Evolutionary conservation across 2,113 vertebrate genomes (phyloP).

Genomic region (Chauna torquata): DNA sequence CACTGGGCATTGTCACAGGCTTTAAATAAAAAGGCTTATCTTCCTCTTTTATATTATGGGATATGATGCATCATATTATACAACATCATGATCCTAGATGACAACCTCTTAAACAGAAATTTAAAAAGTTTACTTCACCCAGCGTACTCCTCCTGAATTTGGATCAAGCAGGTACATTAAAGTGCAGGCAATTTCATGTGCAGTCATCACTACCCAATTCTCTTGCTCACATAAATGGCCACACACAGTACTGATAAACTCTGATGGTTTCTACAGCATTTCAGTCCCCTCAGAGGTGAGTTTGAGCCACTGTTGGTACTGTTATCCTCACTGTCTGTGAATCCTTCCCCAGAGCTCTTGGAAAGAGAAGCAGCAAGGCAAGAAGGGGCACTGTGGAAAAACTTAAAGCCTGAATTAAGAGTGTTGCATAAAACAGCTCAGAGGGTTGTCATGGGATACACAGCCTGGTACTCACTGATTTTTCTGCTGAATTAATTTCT

Average conservation of each 20-base stretch:
- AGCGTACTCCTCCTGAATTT: background rate
- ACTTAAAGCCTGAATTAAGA: background rate
- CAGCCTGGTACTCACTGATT: background rate
- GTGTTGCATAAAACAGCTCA: background rate
- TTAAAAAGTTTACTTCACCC: constrained; percentile 42
- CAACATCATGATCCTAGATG: constrained; percentile 11
- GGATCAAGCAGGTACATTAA: background rate
- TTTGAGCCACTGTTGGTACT: background rate
- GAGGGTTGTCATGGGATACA: background rate
- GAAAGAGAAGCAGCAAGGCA: background rate
- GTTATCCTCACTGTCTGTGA: background rate
- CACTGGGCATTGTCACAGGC: constrained; percentile 41
- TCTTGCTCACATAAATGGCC: background rate
- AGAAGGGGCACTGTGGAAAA: background rate
- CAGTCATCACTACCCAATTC: background rate
- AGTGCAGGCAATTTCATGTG: background rate
- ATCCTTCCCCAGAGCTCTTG: background rate
- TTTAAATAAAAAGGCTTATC: constrained; percentile 50
- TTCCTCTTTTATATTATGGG: constrained; percentile 1
- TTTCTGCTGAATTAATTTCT: background rate
- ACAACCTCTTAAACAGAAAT: constrained; percentile 39
- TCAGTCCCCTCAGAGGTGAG: background rate
- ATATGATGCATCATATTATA: constrained; percentile 19
- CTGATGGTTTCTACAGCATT: background rate
- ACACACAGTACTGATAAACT: background rate